These are phyloP conservation scores for Pollenia amentaria DNA, from an alignment of 2,888 invertebrate species.

Conservation along the genomic window DNA sequence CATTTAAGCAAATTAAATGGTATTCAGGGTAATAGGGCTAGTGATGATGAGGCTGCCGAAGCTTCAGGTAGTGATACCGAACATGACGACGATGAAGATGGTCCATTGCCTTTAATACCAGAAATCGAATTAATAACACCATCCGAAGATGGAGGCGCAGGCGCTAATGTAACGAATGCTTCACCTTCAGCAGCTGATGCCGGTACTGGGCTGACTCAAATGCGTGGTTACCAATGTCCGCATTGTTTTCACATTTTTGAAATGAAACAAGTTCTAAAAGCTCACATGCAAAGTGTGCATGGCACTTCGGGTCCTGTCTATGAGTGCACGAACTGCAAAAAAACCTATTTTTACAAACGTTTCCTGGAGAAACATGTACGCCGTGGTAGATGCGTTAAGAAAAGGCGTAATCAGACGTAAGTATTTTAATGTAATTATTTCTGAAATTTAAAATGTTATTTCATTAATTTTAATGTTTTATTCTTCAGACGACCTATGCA, in stretches of 20 bases:
- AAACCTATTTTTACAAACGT: constrained; percentile 84
- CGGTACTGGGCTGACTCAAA: constrained; percentile 38
- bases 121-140: constrained; percentile 83
- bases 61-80: constrained; percentile 78
- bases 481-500: constrained; percentile 83
- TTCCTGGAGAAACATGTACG: constrained; percentile 84
- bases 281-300: constrained; percentile 83
- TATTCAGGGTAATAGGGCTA: constrained; percentile 32
- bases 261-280: constrained; percentile 83
- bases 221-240: constrained; percentile 82
- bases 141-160: constrained; percentile 79
- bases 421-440: constrained; percentile 51
- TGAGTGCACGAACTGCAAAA: constrained; percentile 84
- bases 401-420: constrained; percentile 84
- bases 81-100: constrained; percentile 80
- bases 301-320: constrained; percentile 83
- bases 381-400: constrained; percentile 83
- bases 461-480: not conserved
- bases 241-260: constrained; percentile 83
- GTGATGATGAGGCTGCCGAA: constrained; percentile 73
- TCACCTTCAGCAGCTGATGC: constrained; percentile 17
- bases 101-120: constrained; percentile 83
- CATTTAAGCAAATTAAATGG: constrained; percentile 80
- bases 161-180: constrained; percentile 74
- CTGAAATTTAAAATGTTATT: not conserved